Evolutionary conservation across 2,797 vertebrate species (phyloP).

Genomic region (Sebastes variabilis): DNA sequence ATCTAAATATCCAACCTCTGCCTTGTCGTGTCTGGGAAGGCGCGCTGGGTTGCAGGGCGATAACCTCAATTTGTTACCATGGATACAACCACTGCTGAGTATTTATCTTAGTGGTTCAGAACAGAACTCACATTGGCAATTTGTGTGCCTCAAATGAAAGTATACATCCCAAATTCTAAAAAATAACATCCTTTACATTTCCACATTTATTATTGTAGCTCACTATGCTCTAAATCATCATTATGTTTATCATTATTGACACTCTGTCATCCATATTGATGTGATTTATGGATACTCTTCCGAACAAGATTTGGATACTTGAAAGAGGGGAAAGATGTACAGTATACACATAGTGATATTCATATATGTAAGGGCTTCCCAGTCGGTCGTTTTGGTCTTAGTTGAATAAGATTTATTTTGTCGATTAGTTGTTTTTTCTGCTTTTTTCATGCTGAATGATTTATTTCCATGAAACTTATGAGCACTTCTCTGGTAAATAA

Average conservation of each 20-base stretch:
- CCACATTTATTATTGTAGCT: not conserved
- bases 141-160: no score
- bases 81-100: no score
- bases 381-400: no score
- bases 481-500: rapidly evolving
- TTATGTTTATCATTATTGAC: not conserved
- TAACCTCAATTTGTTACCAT: not conserved
- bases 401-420: rapidly evolving
- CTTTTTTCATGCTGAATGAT: no score
- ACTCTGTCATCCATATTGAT: not conserved
- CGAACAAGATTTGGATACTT: not conserved
- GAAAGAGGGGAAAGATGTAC: no score
- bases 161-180: no score
- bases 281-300: not conserved
- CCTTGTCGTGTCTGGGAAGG: not conserved
- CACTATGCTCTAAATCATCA: not conserved
- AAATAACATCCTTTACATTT: not conserved
- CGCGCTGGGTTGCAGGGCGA: not conserved
- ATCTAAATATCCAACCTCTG: not conserved
- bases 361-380: no score
- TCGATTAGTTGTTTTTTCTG: no score
- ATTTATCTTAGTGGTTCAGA: not conserved
- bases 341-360: no score
- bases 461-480: no score
- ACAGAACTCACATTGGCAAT: not conserved